Conservation (phyloP, 2,888 invertebrate species). For the Melikaiella ostensackeni region DNA sequence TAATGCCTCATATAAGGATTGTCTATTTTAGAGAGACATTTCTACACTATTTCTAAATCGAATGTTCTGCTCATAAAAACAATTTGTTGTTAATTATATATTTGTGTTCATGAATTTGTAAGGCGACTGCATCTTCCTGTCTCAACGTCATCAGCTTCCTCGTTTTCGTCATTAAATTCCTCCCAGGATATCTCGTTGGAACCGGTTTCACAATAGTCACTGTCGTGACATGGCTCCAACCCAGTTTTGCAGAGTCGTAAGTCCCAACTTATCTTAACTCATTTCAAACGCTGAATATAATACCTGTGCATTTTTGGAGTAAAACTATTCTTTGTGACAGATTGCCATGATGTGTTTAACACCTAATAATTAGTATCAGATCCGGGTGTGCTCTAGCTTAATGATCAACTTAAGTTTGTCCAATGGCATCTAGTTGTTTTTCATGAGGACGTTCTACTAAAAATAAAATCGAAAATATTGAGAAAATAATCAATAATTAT, state of each 20-base stretch:
- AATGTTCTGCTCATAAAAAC: no score
- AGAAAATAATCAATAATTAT: background rate
- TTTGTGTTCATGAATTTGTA: background rate
- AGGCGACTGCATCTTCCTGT: conserved; percentile 10
- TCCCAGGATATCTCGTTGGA: conserved; percentile 55
- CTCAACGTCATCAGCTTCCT: conserved; percentile 51
- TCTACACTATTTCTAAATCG: no score
- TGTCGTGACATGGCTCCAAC: conserved; percentile 49
- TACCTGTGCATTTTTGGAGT: background rate
- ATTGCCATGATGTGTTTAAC: background rate
- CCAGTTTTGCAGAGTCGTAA: conserved; percentile 27
- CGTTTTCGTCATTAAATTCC: conserved; percentile 53
- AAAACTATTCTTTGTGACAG: background rate
- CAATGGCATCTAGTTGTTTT: background rate
- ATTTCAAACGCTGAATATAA: conserved; percentile 15
- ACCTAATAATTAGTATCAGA: background rate
- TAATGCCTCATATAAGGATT: no score
- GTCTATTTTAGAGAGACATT: no score
- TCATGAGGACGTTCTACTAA: background rate
- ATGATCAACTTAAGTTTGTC: background rate
- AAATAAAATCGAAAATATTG: background rate
- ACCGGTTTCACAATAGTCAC: conserved; percentile 59
- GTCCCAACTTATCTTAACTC: conserved; percentile 18
- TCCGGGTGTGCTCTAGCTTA: background rate
- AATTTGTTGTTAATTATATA: background rate